These are phyloP conservation scores for Patella caerulea DNA, from an alignment of 2,888 invertebrate species.

Conservation along the genomic window DNA sequence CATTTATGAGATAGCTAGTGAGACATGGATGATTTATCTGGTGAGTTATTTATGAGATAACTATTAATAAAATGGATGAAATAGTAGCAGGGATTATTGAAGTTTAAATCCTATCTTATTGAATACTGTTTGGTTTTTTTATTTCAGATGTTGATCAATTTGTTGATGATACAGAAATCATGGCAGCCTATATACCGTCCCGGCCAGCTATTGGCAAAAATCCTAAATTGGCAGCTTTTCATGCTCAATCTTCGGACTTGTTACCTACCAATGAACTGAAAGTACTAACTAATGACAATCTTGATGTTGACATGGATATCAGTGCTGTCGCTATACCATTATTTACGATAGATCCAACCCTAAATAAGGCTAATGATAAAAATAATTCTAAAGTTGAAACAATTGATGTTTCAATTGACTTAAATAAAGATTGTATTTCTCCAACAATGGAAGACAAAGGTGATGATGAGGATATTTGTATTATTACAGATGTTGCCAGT, in stretches of 20 bases:
- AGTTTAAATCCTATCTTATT: neutral
- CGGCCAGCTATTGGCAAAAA: neutral
- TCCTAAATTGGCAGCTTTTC: neutral
- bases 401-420: neutral
- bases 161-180: slow-evolving; percentile 1
- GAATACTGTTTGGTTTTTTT: neutral
- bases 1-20: too few relatives aligned
- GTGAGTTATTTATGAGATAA: neutral
- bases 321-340: neutral
- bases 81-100: neutral
- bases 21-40: too few relatives aligned
- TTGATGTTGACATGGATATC: neutral
- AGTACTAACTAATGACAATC: neutral
- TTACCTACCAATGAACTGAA: neutral
- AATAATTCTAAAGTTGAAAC: neutral
- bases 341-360: neutral
- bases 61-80: neutral
- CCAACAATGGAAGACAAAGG: too few relatives aligned
- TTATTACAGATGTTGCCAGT: too few relatives aligned
- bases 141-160: slow-evolving; percentile 8
- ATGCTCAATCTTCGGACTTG: neutral
- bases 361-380: neutral
- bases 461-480: too few relatives aligned
- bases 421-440: too few relatives aligned
- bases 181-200: neutral